These are phyloP conservation scores for Ctenodactylus gundi DNA, from an alignment of 2,113 vertebrate species.

Conservation along the genomic window DNA sequence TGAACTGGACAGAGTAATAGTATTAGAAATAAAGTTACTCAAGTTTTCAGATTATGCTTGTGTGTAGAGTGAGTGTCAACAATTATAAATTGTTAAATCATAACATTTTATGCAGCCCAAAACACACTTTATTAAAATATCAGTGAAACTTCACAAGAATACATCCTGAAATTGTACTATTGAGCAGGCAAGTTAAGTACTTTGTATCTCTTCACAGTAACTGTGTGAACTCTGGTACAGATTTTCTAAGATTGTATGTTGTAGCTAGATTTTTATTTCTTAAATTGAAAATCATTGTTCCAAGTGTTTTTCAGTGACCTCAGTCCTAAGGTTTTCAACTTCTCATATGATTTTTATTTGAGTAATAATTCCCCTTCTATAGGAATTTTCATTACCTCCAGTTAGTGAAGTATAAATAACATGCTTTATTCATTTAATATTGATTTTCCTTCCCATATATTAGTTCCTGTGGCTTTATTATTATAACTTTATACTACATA, in stretches of 20 bases:
- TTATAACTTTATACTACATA: neutral
- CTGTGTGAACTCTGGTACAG: neutral
- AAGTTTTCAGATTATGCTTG: conserved; percentile 4
- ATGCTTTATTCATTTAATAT: neutral
- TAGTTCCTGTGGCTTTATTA: conserved; percentile 2
- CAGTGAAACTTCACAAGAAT: neutral
- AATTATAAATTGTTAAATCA: neutral
- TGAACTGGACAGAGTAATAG: neutral
- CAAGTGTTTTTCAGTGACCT: conserved; percentile 12
- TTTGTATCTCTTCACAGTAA: neutral
- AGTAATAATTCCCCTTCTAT: neutral
- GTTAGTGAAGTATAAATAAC: neutral
- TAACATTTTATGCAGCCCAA: neutral
- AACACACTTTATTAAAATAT: conserved; percentile 8
- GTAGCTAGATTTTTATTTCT: conserved; percentile 41
- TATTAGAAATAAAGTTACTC: neutral
- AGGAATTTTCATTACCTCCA: conserved; percentile 38
- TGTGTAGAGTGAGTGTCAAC: neutral
- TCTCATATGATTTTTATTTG: conserved; percentile 17
- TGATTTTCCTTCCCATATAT: conserved; percentile 36
- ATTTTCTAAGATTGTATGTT: neutral
- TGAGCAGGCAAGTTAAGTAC: neutral
- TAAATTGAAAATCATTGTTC: neutral
- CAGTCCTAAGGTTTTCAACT: neutral
- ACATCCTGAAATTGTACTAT: neutral